A percentile compares a stretch with the other conserved stretches of the same genome.
Conservation (phyloP, 2,888 invertebrate species). For the Augiades crinisus region DNA sequence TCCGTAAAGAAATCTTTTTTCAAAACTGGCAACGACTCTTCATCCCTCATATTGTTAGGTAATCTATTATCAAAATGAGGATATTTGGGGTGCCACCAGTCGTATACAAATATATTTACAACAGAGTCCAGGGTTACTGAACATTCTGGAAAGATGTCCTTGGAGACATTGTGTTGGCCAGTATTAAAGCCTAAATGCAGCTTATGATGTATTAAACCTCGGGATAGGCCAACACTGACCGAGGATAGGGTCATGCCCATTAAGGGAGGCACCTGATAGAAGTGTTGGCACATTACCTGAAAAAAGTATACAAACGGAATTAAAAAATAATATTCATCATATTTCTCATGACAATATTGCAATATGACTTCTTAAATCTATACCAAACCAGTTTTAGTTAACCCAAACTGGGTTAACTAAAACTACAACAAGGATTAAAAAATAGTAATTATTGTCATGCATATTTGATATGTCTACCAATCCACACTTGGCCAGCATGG, state of each 20-base stretch:
- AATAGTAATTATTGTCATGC: too few relatives aligned
- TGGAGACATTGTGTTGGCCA: constrained; percentile 47
- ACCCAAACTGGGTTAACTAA: too few relatives aligned
- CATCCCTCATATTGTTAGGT: constrained; percentile 45
- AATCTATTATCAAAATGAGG: constrained; percentile 52
- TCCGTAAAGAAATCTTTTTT: constrained; percentile 53
- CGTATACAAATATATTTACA: constrained; percentile 54
- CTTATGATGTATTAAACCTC: constrained; percentile 76
- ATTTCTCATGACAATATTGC: too few relatives aligned
- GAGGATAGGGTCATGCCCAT: constrained; percentile 82
- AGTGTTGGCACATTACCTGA: constrained; percentile 80
- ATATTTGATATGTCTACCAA: too few relatives aligned
- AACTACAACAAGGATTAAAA: too few relatives aligned
- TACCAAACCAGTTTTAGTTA: too few relatives aligned
- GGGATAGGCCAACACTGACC: constrained; percentile 76
- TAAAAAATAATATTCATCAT: too few relatives aligned
- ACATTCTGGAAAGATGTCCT: constrained; percentile 53
- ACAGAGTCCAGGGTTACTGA: constrained; percentile 57
- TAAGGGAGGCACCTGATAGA: constrained; percentile 79
- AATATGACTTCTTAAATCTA: too few relatives aligned
- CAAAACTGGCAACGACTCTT: constrained; percentile 51
- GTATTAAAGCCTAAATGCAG: constrained; percentile 77
- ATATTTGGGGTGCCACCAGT: constrained; percentile 86
- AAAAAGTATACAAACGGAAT: too few relatives aligned
- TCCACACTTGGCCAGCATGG: too few relatives aligned